phyloP scores from a whole-genome alignment of 2,113 vertebrate species.

The Hippopotamus amphibius region DNA sequence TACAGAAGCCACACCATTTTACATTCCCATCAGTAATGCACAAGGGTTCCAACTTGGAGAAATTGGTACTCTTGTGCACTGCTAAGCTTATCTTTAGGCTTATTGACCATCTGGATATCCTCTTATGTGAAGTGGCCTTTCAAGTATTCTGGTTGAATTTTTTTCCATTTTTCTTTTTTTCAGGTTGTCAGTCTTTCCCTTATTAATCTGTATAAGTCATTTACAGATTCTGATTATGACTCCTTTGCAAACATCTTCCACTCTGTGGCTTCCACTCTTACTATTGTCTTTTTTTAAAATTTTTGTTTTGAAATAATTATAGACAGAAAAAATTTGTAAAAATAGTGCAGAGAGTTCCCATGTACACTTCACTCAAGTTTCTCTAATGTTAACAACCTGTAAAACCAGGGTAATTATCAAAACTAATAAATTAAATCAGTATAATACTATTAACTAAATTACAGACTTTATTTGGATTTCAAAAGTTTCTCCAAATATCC shows the following conservation, averaged over 20 bases:
- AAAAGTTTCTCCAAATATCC: not conserved
- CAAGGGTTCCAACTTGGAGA: not conserved
- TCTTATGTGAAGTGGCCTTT: not conserved
- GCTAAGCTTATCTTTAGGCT: not conserved
- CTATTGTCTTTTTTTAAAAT: not conserved
- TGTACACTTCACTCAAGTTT: not conserved
- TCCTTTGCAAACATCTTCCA: not conserved
- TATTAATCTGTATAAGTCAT: not conserved
- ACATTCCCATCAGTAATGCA: not conserved
- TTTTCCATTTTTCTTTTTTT: not conserved
- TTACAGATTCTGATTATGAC: constrained; percentile 14
- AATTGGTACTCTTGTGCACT: not conserved
- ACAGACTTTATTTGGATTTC: constrained; percentile 6
- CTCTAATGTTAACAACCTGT: not conserved
- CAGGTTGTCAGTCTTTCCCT: not conserved
- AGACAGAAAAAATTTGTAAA: constrained; percentile 16
- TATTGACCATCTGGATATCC: not conserved
- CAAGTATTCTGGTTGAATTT: not conserved
- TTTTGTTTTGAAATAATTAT: constrained; percentile 35
- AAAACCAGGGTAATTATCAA: constrained; percentile 19
- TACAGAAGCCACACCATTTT: not conserved
- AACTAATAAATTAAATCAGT: not conserved
- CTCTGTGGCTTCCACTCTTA: not conserved
- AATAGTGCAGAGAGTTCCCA: not conserved
- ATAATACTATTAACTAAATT: constrained; percentile 4